Evolutionary conservation across 37 sponge, comb jelly and placozoan species (phyloP).

Genomic region (Lycopodina hypogea): DNA sequence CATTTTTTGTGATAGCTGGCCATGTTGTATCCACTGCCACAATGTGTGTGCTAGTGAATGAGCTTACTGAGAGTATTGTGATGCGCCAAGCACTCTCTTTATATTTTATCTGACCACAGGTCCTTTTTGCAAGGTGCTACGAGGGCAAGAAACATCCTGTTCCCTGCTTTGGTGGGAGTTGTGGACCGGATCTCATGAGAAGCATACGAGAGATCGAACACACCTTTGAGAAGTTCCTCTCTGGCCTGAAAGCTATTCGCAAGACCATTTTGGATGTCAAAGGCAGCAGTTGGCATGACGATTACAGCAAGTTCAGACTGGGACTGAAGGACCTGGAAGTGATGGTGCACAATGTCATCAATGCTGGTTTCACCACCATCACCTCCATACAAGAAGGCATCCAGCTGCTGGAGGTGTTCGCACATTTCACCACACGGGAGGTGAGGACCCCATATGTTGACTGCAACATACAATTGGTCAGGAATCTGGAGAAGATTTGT

Average conservation of each 20-base stretch:
- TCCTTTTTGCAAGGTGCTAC: conserved; percentile 66
- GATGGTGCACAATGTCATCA: conserved; percentile 97
- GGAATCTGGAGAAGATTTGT: not conserved
- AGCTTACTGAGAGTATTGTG: too few relatives aligned
- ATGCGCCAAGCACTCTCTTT: too few relatives aligned
- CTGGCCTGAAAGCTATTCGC: conserved; percentile 65
- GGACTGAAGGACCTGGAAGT: conserved; percentile 97
- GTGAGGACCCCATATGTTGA: conserved; percentile 41
- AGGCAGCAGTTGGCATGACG: conserved; percentile 68
- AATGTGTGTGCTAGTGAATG: too few relatives aligned
- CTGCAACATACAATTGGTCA: not conserved
- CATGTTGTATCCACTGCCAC: too few relatives aligned
- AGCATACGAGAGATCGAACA: conserved; percentile 92
- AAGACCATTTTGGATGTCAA: conserved; percentile 88
- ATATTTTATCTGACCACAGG: too few relatives aligned
- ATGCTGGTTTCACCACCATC: conserved; percentile 74
- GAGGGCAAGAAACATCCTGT: conserved; percentile 82
- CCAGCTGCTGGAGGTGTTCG: conserved; percentile 88
- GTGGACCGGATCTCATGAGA: conserved; percentile 82
- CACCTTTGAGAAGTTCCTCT: conserved; percentile 86
- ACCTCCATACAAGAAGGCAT: conserved; percentile 91
- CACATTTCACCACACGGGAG: conserved; percentile 84
- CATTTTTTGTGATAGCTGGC: too few relatives aligned
- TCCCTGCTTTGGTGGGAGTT: conserved; percentile 85
- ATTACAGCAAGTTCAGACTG: conserved; percentile 70